A percentile compares a stretch with the other conserved stretches of the same genome.
phyloP scores from a whole-genome alignment of 2,113 vertebrate species.

The Pardalotus punctatus region DNA sequence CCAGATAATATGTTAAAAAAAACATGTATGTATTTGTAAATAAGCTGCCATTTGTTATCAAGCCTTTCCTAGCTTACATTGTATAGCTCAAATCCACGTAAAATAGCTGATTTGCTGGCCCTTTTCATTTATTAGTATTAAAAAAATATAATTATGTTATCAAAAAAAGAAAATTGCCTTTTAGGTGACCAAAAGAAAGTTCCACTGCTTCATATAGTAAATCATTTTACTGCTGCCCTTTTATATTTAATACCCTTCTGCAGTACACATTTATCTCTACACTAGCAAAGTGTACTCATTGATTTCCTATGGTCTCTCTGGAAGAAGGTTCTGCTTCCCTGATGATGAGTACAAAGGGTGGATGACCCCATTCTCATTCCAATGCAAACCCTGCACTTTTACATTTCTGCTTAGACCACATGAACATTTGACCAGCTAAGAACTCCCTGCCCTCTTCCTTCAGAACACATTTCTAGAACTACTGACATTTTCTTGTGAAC shows the following conservation, averaged over 20 bases:
- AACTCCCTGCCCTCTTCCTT: slow-evolving; percentile 51
- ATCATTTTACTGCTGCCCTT: slow-evolving; percentile 75
- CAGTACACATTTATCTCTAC: slow-evolving; percentile 72
- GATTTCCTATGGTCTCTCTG: slow-evolving; percentile 89
- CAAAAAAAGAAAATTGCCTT: slow-evolving; percentile 58
- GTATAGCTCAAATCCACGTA: neutral
- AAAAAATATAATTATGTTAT: slow-evolving; percentile 27
- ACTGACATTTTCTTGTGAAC: slow-evolving; percentile 43
- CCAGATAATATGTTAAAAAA: neutral
- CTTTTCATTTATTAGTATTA: neutral
- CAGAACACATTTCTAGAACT: slow-evolving; percentile 33
- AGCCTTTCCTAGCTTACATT: neutral
- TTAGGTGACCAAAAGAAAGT: slow-evolving; percentile 65
- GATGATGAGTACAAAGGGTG: slow-evolving; percentile 85
- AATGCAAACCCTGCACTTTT: slow-evolving; percentile 76
- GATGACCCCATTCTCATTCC: slow-evolving; percentile 86
- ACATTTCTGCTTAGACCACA: slow-evolving; percentile 64
- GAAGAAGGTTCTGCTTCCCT: slow-evolving; percentile 86
- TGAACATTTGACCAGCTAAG: slow-evolving; percentile 41
- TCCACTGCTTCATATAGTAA: slow-evolving; percentile 59
- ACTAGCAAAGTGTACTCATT: slow-evolving; percentile 82
- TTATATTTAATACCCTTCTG: slow-evolving; percentile 74
- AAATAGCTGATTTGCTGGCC: neutral
- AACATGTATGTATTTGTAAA: neutral
- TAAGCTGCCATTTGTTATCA: neutral